These are phyloP conservation scores for Sitta carolinensis DNA, from an alignment of 2,797 vertebrate genomes.

Conservation along the genomic window DNA sequence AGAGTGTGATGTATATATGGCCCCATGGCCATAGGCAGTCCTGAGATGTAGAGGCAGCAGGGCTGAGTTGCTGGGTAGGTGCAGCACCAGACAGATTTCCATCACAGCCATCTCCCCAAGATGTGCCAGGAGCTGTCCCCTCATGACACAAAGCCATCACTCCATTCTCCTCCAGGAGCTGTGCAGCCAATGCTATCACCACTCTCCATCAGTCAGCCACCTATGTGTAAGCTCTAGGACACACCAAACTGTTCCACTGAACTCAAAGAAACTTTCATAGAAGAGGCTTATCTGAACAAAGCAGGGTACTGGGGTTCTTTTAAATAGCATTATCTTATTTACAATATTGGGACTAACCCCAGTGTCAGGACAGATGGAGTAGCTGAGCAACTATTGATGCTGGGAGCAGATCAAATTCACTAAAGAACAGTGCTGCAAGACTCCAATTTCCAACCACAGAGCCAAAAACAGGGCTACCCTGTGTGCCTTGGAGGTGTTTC, in stretches of 20 bases:
- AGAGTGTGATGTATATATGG: accelerated
- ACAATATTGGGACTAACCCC: neutral
- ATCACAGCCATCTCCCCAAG: accelerated
- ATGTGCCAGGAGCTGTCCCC: neutral
- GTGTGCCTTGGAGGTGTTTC: neutral
- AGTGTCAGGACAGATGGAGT: neutral
- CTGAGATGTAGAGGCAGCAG: accelerated
- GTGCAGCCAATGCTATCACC: accelerated
- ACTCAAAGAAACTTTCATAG: neutral
- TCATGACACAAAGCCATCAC: too few relatives aligned
- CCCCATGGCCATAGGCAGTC: neutral
- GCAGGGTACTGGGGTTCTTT: neutral
- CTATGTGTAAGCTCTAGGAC: neutral
- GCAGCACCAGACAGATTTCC: neutral
- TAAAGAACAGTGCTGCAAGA: neutral
- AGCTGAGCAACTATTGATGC: neutral
- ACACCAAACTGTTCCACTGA: neutral
- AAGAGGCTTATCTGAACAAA: neutral
- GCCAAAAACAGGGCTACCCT: neutral
- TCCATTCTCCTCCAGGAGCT: neutral
- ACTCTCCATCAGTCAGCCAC: neutral
- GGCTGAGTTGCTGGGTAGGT: accelerated
- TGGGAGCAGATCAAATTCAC: neutral
- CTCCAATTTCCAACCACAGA: neutral
- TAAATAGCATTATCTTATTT: neutral